Percentiles rank a stretch among this genome's conserved stretches.
Evolutionary conservation across 2,888 invertebrate genomes (phyloP).

Genomic region (Tetragonula carbonaria): DNA sequence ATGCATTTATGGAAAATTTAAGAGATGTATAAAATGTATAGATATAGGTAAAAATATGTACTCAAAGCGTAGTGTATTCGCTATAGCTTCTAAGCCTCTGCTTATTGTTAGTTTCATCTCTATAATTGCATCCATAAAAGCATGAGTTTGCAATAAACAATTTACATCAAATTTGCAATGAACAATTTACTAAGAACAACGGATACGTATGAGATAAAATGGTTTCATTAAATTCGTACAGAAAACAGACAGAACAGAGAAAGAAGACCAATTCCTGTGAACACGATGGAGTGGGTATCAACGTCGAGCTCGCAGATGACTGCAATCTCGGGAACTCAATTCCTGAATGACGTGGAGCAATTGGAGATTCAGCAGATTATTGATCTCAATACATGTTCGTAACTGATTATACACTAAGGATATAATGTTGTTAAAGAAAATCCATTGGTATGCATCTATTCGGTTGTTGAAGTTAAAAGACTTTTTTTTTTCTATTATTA

Average conservation of each 20-base stretch:
- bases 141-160: too few relatives aligned
- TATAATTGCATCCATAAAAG: too few relatives aligned
- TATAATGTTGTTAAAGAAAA: not conserved
- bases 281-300: slow-evolving; percentile 87
- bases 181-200: too few relatives aligned
- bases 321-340: slow-evolving; percentile 89
- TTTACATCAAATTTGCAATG: too few relatives aligned
- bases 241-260: slow-evolving; percentile 9
- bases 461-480: too few relatives aligned
- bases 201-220: not conserved
- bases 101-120: too few relatives aligned
- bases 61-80: not conserved
- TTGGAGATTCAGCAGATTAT: slow-evolving; percentile 92
- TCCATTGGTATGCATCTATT: not conserved
- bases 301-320: slow-evolving; percentile 86
- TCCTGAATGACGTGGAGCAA: slow-evolving; percentile 88
- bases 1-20: not conserved
- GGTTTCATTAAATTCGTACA: not conserved
- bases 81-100: not conserved
- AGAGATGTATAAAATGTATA: too few relatives aligned
- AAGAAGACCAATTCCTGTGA: slow-evolving; percentile 85
- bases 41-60: not conserved
- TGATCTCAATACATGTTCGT: slow-evolving; percentile 90
- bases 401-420: not conserved
- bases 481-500: too few relatives aligned